Evolutionary conservation across 2,113 vertebrate genomes (phyloP).

Genomic region (Calidris pygmaea): DNA sequence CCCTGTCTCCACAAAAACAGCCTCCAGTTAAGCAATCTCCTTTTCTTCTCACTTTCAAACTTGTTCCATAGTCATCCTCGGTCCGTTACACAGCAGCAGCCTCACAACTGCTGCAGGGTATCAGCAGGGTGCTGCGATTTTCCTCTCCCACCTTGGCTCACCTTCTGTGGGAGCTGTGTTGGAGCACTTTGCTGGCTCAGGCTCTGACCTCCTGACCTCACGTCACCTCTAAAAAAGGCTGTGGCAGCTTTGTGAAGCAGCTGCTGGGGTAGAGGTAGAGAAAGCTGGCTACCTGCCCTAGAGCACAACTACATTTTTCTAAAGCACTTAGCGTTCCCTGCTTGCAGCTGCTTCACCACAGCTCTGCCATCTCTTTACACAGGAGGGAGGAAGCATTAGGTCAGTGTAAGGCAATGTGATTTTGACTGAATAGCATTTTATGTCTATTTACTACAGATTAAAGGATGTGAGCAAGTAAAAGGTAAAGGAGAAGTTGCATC

Average conservation of each 20-base stretch:
- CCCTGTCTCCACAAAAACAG: neutral
- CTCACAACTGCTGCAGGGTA: neutral
- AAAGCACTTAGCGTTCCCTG: fast-evolving
- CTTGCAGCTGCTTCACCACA: neutral
- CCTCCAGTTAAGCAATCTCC: neutral
- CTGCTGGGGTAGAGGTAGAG: neutral
- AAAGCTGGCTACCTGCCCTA: neutral
- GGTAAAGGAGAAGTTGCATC: neutral
- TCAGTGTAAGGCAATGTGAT: neutral
- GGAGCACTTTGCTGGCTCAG: neutral
- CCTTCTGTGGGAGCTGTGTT: neutral
- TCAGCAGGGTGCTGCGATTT: neutral
- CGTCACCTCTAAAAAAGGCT: neutral
- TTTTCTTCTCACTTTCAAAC: neutral
- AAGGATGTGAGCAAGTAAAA: neutral
- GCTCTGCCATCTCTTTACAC: neutral
- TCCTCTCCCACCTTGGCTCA: neutral
- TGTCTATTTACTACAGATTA: neutral
- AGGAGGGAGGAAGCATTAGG: neutral
- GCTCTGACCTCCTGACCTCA: neutral
- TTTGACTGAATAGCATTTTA: neutral
- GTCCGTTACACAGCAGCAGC: neutral
- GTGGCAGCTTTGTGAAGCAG: neutral
- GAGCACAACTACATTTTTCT: neutral
- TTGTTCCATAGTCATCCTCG: neutral